These are phyloP conservation scores for Otolemur crassicaudatus DNA, from an alignment of 2,797 vertebrate genomes.

Conservation along the genomic window DNA sequence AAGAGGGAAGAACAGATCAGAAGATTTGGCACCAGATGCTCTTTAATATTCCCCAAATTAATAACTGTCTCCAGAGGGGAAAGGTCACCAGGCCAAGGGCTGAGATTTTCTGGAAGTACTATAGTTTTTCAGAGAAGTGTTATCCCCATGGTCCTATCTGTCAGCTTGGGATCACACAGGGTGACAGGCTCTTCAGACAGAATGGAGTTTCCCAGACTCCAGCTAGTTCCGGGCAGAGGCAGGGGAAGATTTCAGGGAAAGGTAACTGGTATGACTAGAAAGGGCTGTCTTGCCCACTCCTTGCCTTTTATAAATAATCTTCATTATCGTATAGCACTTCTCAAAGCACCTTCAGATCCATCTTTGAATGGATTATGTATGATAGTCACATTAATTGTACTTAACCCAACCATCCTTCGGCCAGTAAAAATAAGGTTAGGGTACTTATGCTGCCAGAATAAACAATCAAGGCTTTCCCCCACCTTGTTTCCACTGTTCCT, in stretches of 20 bases:
- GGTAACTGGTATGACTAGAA: background rate
- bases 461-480: too few species aligned
- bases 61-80: background rate
- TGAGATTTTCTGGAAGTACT: slow-evolving; percentile 70
- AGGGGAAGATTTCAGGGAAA: background rate
- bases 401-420: background rate
- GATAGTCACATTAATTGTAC: background rate
- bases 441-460: background rate
- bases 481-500: background rate
- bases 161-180: slow-evolving; percentile 30
- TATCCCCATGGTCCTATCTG: background rate
- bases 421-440: background rate
- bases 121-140: slow-evolving; percentile 50
- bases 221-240: background rate
- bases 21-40: background rate
- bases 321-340: background rate
- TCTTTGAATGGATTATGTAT: background rate
- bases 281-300: background rate
- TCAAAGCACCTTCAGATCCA: background rate
- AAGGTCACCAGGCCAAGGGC: slow-evolving; percentile 33
- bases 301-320: background rate
- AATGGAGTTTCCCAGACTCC: background rate
- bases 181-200: slow-evolving; percentile 33
- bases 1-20: background rate
- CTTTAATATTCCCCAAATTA: slow-evolving; percentile 25